Evolutionary conservation across 2,113 vertebrate species (phyloP).

Genomic region (Centropus unirufus): DNA sequence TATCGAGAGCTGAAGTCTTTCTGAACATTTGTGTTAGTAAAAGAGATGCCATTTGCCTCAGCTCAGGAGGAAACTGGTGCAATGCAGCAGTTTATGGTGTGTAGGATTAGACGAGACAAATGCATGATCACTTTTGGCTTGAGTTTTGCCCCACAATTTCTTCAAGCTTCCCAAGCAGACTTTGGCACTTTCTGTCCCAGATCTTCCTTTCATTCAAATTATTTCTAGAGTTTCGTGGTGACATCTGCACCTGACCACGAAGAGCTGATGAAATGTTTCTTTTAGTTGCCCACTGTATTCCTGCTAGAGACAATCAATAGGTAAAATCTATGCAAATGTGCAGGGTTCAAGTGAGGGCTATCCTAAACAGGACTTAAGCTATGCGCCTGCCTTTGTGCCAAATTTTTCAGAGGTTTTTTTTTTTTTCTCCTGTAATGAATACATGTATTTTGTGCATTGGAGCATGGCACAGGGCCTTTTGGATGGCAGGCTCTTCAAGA

Average conservation of each 20-base stretch:
- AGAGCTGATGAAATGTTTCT: background rate
- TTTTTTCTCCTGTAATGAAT: constrained; percentile 65
- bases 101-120: background rate
- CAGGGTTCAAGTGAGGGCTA: constrained; percentile 57
- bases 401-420: constrained; percentile 46
- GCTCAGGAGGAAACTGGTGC: background rate
- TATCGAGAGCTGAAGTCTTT: background rate
- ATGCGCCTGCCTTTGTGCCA: constrained; percentile 63
- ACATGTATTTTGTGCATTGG: constrained; percentile 76
- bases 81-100: rapidly evolving
- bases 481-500: constrained; percentile 63
- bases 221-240: background rate
- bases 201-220: background rate
- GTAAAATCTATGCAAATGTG: constrained; percentile 60
- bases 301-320: constrained; percentile 27
- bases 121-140: background rate
- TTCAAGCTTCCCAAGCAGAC: background rate
- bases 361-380: constrained; percentile 39
- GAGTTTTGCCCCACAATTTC: background rate
- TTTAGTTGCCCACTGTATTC: background rate
- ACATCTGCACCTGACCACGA: background rate
- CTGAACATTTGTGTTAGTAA: background rate
- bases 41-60: background rate
- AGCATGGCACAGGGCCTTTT: constrained; percentile 67
- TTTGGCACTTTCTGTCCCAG: background rate